phyloP scores from a whole-genome alignment of 2,888 invertebrate species.

The Pogonocherus hispidulus region DNA sequence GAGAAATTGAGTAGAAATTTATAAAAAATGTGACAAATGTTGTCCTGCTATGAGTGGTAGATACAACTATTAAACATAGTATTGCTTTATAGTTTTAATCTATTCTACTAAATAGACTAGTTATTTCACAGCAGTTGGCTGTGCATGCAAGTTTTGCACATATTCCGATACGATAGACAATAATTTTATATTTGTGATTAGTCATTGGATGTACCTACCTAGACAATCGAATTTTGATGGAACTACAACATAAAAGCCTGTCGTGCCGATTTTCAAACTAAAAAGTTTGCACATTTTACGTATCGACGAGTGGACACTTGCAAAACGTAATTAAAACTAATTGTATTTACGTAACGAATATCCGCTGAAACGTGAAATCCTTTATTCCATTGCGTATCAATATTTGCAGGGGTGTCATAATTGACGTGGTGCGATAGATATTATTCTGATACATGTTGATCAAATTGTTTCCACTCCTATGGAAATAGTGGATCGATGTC shows the following conservation, averaged over 20 bases:
- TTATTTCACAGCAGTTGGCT: too few relatives aligned
- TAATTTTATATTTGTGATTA: neutral
- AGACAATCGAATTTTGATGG: neutral
- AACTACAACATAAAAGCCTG: neutral
- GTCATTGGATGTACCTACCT: neutral
- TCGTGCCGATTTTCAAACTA: neutral
- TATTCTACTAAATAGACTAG: too few relatives aligned
- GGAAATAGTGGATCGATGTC: too few relatives aligned
- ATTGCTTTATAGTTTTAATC: too few relatives aligned
- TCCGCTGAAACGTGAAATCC: neutral
- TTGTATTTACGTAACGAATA: neutral
- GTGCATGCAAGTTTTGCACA: neutral
- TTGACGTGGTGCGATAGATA: neutral
- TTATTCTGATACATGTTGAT: too few relatives aligned
- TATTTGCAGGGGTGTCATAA: neutral
- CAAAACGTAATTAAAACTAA: neutral
- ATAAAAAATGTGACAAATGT: too few relatives aligned
- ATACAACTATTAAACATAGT: too few relatives aligned
- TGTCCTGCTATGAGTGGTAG: too few relatives aligned
- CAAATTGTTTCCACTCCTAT: too few relatives aligned
- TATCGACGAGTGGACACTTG: neutral
- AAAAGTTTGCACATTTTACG: neutral
- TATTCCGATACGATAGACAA: neutral
- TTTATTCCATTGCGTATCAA: neutral
- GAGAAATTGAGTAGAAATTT: too few relatives aligned